Percentiles rank a stretch among this genome's conserved stretches.
Conservation (phyloP, 2,888 invertebrate species). For the Yponomeuta evonymella region DNA sequence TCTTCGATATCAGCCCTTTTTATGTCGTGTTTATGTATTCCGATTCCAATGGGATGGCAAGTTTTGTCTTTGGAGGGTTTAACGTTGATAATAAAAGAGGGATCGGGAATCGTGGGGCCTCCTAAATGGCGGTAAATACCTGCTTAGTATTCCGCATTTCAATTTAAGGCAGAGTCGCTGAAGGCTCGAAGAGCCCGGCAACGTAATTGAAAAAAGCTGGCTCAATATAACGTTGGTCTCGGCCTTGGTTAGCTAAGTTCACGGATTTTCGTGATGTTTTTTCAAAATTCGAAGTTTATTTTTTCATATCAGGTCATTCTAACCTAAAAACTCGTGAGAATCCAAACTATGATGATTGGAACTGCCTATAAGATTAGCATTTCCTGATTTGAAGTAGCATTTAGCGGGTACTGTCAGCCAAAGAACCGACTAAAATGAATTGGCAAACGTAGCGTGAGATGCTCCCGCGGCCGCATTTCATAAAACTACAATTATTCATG, state of each 20-base stretch:
- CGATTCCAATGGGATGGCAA: slow-evolving; percentile 7
- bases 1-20: slow-evolving; percentile 13
- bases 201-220: slow-evolving; percentile 11
- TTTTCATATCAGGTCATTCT: too few species aligned
- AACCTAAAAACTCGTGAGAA: too few species aligned
- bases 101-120: slow-evolving; percentile 4
- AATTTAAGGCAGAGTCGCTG: slow-evolving; percentile 4
- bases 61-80: slow-evolving; percentile 12
- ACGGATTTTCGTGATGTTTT: not conserved
- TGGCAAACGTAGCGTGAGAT: too few species aligned
- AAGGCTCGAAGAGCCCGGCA: not conserved
- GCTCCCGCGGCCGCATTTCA: too few species aligned
- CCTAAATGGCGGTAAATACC: slow-evolving; percentile 12
- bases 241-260: not conserved
- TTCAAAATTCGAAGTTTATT: too few species aligned
- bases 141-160: slow-evolving; percentile 16
- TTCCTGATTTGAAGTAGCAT: too few species aligned
- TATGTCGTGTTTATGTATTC: slow-evolving; percentile 15
- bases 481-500: too few species aligned
- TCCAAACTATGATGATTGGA: too few species aligned
- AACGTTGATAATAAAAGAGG: slow-evolving; percentile 13
- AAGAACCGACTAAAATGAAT: too few species aligned
- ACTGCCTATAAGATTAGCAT: too few species aligned
- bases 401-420: too few species aligned
- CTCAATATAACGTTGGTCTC: not conserved